These are phyloP conservation scores for Isoperla grammatica DNA, from an alignment of 2,888 invertebrate species.

Conservation along the genomic window DNA sequence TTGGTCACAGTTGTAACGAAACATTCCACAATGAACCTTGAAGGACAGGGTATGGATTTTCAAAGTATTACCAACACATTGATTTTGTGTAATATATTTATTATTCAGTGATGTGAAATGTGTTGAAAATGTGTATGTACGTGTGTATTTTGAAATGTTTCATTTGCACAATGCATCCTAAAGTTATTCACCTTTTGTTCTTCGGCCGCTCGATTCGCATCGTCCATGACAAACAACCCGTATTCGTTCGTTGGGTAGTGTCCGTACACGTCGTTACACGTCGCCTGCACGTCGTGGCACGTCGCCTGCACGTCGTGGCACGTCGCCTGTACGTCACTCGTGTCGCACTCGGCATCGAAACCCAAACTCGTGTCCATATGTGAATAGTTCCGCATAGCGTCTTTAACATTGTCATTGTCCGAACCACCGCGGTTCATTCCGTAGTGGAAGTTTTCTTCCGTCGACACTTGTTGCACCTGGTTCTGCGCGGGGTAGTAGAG, in stretches of 20 bases:
- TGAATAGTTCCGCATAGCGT: not conserved
- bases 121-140: conserved; percentile 11
- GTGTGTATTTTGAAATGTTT: conserved; percentile 7
- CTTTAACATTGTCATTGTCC: not conserved
- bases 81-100: not conserved
- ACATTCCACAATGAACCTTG: too few species aligned
- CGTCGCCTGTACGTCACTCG: too few species aligned
- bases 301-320: too few species aligned
- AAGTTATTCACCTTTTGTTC: conserved; percentile 2
- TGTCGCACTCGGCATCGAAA: too few species aligned
- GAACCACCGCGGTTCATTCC: not conserved
- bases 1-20: too few species aligned
- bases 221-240: too few species aligned
- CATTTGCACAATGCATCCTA: conserved; percentile 18
- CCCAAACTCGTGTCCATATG: too few species aligned
- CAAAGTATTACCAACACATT: too few species aligned
- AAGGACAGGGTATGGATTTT: too few species aligned
- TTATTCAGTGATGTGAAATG: conserved; percentile 6
- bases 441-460: not conserved
- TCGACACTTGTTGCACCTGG: not conserved
- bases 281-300: too few species aligned
- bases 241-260: too few species aligned
- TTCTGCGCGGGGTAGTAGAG: conserved; percentile 2
- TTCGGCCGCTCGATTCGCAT: not conserved
- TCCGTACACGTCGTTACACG: too few species aligned